These are phyloP conservation scores for Synanthedon andrenaeformis DNA, from an alignment of 2,888 invertebrate genomes.

Conservation along the genomic window DNA sequence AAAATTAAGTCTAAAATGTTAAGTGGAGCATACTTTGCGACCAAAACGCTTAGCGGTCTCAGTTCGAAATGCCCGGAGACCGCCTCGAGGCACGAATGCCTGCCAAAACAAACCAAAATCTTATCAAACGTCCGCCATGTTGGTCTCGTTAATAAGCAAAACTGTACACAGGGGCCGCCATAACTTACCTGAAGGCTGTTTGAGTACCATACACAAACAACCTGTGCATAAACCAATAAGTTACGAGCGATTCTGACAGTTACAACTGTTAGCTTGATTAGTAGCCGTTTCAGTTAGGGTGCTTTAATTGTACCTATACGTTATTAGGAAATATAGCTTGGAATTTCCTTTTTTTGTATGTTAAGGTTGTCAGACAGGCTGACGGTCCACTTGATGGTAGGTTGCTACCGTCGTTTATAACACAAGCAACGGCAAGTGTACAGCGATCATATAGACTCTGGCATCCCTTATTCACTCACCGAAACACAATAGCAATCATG, in stretches of 20 bases:
- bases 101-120: slow-evolving; percentile 67
- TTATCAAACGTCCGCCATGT: slow-evolving; percentile 63
- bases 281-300: slow-evolving; percentile 2
- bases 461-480: too few relatives aligned
- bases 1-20: too few relatives aligned
- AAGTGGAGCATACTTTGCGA: slow-evolving; percentile 27
- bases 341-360: not conserved
- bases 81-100: slow-evolving; percentile 57
- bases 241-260: slow-evolving; percentile 33
- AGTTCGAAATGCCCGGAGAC: slow-evolving; percentile 54
- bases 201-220: slow-evolving; percentile 49
- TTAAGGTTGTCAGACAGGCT: too few relatives aligned
- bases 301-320: not conserved
- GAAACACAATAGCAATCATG: too few relatives aligned
- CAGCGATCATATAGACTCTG: too few relatives aligned
- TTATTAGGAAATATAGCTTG: not conserved
- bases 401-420: too few relatives aligned
- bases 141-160: slow-evolving; percentile 67
- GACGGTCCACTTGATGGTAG: too few relatives aligned
- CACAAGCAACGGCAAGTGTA: too few relatives aligned
- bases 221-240: slow-evolving; percentile 24
- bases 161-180: slow-evolving; percentile 55
- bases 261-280: slow-evolving; percentile 14
- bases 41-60: slow-evolving; percentile 27
- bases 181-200: slow-evolving; percentile 58